A percentile compares a stretch with the other conserved stretches of the same genome.
phyloP scores from a whole-genome alignment of 1,140 invertebrate species.

The Brachystomella parvula region DNA sequence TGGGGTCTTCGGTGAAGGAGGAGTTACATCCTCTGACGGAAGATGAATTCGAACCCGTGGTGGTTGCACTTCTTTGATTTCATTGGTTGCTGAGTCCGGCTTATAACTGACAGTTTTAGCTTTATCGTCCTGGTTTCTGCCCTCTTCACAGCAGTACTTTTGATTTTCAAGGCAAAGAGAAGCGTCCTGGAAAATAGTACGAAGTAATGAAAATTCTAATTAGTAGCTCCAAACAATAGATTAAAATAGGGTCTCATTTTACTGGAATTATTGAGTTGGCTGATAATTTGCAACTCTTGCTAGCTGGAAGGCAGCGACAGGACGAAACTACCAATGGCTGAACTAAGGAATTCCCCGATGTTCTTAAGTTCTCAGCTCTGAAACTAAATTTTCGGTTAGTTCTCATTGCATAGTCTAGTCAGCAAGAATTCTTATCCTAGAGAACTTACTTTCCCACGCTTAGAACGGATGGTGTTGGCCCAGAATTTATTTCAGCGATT shows the following conservation, averaged over 20 bases:
- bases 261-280: not conserved
- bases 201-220: not conserved
- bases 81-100: not conserved
- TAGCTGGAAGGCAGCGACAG: slow-evolving; percentile 18
- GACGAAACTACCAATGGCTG: not conserved
- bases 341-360: not conserved
- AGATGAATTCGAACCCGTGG: not conserved
- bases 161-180: slow-evolving; percentile 16
- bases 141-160: slow-evolving; percentile 24
- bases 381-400: not conserved
- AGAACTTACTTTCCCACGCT: not conserved
- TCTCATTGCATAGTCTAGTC: not conserved
- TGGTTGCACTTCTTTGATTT: not conserved
- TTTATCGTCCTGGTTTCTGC: not conserved
- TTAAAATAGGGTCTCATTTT: not conserved
- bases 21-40: not conserved
- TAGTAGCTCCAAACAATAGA: not conserved
- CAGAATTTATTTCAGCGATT: not conserved
- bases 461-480: not conserved
- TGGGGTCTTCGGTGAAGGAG: not conserved
- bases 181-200: slow-evolving; percentile 11
- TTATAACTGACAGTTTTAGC: not conserved
- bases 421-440: not conserved
- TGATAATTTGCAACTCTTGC: slow-evolving; percentile 14
- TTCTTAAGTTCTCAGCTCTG: not conserved